Base-by-base conservation (phyloP, 30 jellyfish, hydroid and myxozoan genomes). In the Sanderia malayensis region DNA sequence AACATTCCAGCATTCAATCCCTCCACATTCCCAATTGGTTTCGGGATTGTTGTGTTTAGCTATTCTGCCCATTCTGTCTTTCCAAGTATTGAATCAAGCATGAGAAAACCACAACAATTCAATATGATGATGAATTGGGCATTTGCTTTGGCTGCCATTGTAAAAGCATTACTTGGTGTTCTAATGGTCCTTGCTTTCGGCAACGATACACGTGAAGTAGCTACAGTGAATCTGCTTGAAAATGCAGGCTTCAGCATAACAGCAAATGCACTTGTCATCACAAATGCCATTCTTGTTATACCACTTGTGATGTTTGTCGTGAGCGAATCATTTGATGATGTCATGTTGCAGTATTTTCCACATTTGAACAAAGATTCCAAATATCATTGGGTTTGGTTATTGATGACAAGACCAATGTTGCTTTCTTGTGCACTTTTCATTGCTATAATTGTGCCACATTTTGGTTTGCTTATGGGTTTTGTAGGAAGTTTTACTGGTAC, bases 21-120 rank as follows among this genome's bases (percentile, higher is more conserved):
- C 31, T 34, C 83, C 52, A 89, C 95, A 68, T 89, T 89, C 32
- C 97, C 97, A 0, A 78, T 89, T 32, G 97, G 95, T 1, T 83
- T 89, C 63, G 97, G 97, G n/a, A 89, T 89, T 21, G 85, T 89
- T 19, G 97, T 89, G 22, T 89, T 89, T 70, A 84, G 96, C 27
- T 89, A 89, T 44, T 89, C 95, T 46, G 97, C 97, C 21, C 97
- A 89, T 57, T 94, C 97, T 4, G 97, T 89, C n/a, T 89, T 89
- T 63, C 97, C 97, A 19, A 83, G 97, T 71, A 89, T 89, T 46
- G 97, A 89, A 62, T 79, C 87, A 1, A 84, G 96, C 71, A 89
- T 89, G 97, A 89, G 71, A 57, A 74, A 89, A 34, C 95, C 97
- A n/a, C 82, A 75, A 33, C 63, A 55, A 1, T 89, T 75, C 78